A percentile compares a stretch with the other conserved stretches of the same genome.
Conservation (phyloP, 2,888 invertebrate genomes). For the Girardia tigrina region DNA sequence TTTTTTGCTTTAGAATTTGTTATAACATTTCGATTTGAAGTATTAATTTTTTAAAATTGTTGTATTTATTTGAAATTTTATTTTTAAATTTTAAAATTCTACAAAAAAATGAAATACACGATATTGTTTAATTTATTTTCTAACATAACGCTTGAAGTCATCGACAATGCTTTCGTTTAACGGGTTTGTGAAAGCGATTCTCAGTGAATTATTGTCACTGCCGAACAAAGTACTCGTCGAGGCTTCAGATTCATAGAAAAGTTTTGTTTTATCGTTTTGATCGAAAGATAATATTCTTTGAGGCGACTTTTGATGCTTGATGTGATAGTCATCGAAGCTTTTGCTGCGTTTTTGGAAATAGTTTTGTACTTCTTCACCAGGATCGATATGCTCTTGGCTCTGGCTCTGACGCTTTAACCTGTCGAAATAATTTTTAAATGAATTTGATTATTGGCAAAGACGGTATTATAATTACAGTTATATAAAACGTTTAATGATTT, state of each 20-base stretch:
- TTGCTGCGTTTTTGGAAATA: background rate
- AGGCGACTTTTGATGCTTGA: background rate
- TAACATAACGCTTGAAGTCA: background rate
- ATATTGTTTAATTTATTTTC: background rate
- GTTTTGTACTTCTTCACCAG: background rate
- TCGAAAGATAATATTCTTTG: background rate
- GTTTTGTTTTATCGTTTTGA: background rate
- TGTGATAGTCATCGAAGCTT: background rate
- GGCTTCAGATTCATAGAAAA: background rate
- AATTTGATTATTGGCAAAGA: no score
- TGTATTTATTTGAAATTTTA: background rate
- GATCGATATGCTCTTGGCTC: background rate
- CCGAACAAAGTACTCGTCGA: background rate
- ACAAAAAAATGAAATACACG: background rate
- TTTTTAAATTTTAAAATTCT: background rate
- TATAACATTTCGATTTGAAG: slow-evolving; percentile 5
- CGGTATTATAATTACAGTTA: no score
- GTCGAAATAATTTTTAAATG: no score
- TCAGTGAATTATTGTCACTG: slow-evolving; percentile 4
- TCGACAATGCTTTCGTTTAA: background rate
- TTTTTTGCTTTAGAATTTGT: slow-evolving; percentile 19
- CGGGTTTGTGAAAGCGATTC: background rate
- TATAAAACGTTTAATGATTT: no score
- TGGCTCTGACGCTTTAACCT: background rate
- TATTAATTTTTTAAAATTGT: background rate